phyloP scores from a whole-genome alignment of 37 sponge, comb jelly and placozoan species.

The Geodia barretti region DNA sequence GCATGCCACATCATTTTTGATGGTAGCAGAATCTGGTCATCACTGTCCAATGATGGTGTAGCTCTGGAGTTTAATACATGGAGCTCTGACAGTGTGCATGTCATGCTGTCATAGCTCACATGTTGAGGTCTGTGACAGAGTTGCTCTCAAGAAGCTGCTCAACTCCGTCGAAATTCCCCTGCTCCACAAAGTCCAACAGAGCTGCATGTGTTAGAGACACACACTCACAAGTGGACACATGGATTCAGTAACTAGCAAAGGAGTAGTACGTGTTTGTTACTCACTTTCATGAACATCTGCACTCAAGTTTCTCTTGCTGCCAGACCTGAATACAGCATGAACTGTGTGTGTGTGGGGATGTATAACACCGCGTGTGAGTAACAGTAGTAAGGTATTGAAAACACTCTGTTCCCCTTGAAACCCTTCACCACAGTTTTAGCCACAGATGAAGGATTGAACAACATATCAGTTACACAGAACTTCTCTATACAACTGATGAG shows the following conservation, averaged over 20 bases:
- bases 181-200: slow-evolving; percentile 41
- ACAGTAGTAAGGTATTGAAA: not conserved
- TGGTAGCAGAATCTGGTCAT: too few relatives aligned
- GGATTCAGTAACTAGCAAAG: too few relatives aligned
- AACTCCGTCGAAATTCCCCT: slow-evolving; percentile 36
- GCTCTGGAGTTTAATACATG: too few relatives aligned
- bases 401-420: too few relatives aligned
- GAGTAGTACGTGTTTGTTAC: not conserved
- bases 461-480: too few relatives aligned
- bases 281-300: slow-evolving; percentile 29
- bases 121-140: slow-evolving; percentile 22
- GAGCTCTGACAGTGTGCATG: too few relatives aligned
- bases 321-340: slow-evolving; percentile 20
- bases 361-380: not conserved
- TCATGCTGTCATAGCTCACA: too few relatives aligned
- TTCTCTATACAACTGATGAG: too few relatives aligned
- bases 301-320: slow-evolving; percentile 46
- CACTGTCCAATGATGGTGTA: too few relatives aligned
- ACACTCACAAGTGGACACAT: not conserved
- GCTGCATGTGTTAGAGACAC: not conserved
- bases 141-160: slow-evolving; percentile 26
- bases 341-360: slow-evolving; percentile 15
- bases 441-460: too few relatives aligned
- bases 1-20: too few relatives aligned
- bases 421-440: too few relatives aligned